Conservation (phyloP, 2,888 invertebrate genomes). For the Xanthorhoe designata region DNA sequence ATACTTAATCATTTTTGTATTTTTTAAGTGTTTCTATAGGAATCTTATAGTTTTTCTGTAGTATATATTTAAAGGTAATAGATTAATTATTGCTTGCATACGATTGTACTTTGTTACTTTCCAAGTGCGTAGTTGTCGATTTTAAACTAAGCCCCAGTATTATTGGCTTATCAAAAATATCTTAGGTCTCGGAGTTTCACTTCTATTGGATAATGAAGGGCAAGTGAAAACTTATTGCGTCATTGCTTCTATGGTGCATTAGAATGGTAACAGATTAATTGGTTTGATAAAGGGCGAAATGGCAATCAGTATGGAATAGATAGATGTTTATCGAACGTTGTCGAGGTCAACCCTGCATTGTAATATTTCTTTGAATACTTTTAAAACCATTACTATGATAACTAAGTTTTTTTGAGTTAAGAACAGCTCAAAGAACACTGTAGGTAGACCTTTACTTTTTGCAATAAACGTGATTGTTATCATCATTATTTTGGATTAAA, state of each 20-base stretch:
- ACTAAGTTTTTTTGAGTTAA: no score
- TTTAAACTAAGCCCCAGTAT: not conserved
- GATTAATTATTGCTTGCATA: no score
- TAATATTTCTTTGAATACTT: not conserved
- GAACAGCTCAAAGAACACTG: no score
- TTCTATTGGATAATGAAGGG: constrained; percentile 25
- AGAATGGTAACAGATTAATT: constrained; percentile 37
- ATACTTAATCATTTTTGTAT: no score
- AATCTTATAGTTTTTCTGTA: no score
- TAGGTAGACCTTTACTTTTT: no score
- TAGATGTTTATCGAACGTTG: constrained; percentile 23
- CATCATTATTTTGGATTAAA: no score
- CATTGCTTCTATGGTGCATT: constrained; percentile 31
- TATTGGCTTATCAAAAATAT: not conserved
- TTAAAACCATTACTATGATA: not conserved
- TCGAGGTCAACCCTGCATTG: constrained; percentile 5
- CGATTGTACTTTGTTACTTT: no score
- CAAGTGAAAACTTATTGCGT: constrained; percentile 43
- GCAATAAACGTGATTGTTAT: no score
- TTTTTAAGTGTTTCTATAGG: no score
- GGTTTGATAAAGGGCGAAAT: constrained; percentile 36
- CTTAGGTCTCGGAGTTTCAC: constrained; percentile 4
- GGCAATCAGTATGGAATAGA: constrained; percentile 32
- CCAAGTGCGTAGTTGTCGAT: no score
- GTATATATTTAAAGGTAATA: no score